phyloP scores from a whole-genome alignment of 2,888 invertebrate species.

The Pinctada fucata region DNA sequence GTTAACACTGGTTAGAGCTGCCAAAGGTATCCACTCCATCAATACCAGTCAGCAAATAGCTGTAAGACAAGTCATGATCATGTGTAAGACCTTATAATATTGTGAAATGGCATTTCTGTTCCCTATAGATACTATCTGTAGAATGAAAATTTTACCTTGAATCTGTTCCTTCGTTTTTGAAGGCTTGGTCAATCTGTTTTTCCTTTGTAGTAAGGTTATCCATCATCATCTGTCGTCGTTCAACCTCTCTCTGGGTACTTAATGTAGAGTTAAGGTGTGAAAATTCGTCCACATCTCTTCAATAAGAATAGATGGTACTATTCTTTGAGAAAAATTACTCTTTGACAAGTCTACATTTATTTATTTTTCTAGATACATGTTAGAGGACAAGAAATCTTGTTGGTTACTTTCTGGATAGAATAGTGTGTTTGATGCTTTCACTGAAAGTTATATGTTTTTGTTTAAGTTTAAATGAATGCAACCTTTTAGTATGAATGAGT shows the following conservation, averaged over 20 bases:
- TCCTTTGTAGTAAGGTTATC: conserved; percentile 74
- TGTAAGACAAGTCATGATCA: conserved; percentile 11
- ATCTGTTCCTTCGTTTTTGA: conserved; percentile 63
- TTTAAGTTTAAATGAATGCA: no score
- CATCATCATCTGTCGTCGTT: conserved; percentile 73
- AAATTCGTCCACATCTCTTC: neutral
- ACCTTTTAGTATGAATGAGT: no score
- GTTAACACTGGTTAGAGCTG: conserved; percentile 61
- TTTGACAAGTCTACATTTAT: neutral
- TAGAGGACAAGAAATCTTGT: no score
- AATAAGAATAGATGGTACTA: neutral
- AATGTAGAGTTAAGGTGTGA: conserved; percentile 29
- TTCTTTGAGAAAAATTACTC: neutral
- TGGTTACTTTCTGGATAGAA: no score
- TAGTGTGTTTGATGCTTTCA: no score
- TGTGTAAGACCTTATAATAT: no score
- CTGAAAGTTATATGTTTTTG: no score
- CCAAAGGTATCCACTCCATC: conserved; percentile 47
- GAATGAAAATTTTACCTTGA: conserved; percentile 50
- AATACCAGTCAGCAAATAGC: conserved; percentile 57
- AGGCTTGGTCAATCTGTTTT: conserved; percentile 74
- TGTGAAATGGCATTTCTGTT: no score
- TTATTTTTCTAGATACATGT: neutral
- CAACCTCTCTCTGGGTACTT: conserved; percentile 75
- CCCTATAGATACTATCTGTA: no score